Conservation (phyloP, 2,113 vertebrate species). For the Progne subis region DNA sequence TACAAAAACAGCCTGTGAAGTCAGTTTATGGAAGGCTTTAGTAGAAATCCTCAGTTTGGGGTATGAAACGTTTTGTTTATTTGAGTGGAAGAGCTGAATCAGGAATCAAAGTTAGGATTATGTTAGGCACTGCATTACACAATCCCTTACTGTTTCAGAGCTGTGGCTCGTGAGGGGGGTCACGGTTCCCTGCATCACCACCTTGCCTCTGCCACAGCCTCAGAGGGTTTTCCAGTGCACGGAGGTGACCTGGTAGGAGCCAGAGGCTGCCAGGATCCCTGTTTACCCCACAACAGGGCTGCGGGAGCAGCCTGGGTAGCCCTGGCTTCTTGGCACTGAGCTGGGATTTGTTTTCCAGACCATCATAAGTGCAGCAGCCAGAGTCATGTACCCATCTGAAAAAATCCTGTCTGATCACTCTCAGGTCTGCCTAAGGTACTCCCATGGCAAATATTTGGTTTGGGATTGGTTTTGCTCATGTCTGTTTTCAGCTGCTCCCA, state of each 20-base stretch:
- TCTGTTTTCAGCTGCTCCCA: background rate
- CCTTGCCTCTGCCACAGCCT: background rate
- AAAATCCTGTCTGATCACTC: background rate
- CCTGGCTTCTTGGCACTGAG: background rate
- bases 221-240: background rate
- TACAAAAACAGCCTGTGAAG: background rate
- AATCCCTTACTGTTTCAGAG: background rate
- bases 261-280: background rate
- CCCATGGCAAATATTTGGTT: background rate
- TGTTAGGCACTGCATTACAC: background rate
- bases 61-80: conserved; percentile 15
- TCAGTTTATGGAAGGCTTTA: conserved; percentile 17
- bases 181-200: fast-evolving
- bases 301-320: background rate
- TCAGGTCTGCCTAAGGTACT: background rate
- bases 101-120: background rate
- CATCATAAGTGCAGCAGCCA: fast-evolving
- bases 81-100: background rate
- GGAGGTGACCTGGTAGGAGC: background rate
- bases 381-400: background rate
- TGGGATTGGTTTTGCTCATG: background rate
- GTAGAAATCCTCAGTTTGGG: background rate
- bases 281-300: fast-evolving
- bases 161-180: background rate
- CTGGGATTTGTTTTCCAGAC: background rate